Evolutionary conservation across 2,888 invertebrate species (phyloP), one percentile per base, ranked within the genome.

Genomic region (Anoncus sp.): DNA sequence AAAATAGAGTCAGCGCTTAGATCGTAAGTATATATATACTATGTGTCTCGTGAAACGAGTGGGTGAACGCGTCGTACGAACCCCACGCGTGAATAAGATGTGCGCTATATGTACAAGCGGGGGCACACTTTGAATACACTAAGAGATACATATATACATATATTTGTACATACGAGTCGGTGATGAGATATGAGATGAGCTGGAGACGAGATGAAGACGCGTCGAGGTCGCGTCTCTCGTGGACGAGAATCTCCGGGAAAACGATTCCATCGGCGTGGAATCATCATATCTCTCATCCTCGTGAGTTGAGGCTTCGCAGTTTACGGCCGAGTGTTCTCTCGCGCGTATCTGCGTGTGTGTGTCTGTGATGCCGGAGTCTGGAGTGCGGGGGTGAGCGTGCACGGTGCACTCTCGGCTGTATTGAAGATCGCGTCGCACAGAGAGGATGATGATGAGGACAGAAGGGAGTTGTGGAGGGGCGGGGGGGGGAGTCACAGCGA

Each of bases 241-340:
- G 27, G 40, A 57, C 51, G 55, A 57, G 55, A 62, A 45, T 71
- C 47, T 71, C 70, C 60, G 74, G 74, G 73, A 69, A 81, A 79
- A 77, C 73, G 79, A 77, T 82, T 77, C 55, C 71, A 74, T 75
- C 66, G 75, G 67, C 62, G 83, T 84, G 85, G 83, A 87, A 84
- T 84, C 75, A 85, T 82, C 83, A 53, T 66, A 62, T 63, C 35
- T 57, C 65, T 14, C 45, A 12, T 45, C 43, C 73, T 40, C 43
- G 47, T 49, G 45, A 20, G 12, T 38, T 22, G 66, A 53, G 38
- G 18, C 27, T 40, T 49, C 45, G 67, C 40, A 51, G 66, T 40
- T 75, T 71, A 66, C 76, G 53, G 31, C n/a, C 53, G 22, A 47
- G 60, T 45, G 49, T 71, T 60, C 49, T 51, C 35, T 43, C 60